Percentiles rank a stretch among this genome's conserved stretches.
Evolutionary conservation across 2,888 invertebrate genomes (phyloP).

Genomic region (Cerastis rubricosa): DNA sequence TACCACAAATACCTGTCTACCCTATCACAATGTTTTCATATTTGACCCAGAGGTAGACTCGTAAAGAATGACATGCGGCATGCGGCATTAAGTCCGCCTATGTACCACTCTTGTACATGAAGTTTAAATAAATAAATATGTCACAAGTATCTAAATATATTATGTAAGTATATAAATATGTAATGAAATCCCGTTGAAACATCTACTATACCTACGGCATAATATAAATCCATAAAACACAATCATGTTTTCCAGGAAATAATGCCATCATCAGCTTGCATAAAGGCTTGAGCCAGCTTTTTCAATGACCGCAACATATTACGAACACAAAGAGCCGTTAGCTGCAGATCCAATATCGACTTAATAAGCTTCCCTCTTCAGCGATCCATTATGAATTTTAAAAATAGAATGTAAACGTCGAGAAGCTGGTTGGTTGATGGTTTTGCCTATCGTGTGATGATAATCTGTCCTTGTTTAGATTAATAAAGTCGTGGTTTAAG

Average conservation of each 20-base stretch:
- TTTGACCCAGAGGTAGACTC: no score
- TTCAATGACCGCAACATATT: conserved; percentile 50
- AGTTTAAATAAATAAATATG: no score
- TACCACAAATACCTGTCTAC: no score
- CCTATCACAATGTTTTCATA: no score
- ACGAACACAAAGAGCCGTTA: conserved; percentile 51
- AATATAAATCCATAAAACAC: not conserved
- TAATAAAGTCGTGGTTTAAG: not conserved
- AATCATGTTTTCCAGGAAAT: conserved; percentile 10
- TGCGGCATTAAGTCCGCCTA: no score
- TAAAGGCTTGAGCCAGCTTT: conserved; percentile 29
- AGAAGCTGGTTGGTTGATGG: not conserved
- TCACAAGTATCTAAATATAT: no score
- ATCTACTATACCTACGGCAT: not conserved
- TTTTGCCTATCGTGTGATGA: not conserved
- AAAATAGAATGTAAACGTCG: conserved; percentile 15
- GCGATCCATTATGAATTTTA: conserved; percentile 35
- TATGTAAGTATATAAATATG: not conserved
- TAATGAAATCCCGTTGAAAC: not conserved
- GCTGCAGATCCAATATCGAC: conserved; percentile 61
- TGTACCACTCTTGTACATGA: no score
- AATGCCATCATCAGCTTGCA: conserved; percentile 8
- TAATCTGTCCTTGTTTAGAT: not conserved
- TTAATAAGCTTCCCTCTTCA: conserved; percentile 51
- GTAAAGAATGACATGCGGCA: no score